These are phyloP conservation scores for Eidolon helvum DNA, from an alignment of 2,113 vertebrate species.

Conservation along the genomic window DNA sequence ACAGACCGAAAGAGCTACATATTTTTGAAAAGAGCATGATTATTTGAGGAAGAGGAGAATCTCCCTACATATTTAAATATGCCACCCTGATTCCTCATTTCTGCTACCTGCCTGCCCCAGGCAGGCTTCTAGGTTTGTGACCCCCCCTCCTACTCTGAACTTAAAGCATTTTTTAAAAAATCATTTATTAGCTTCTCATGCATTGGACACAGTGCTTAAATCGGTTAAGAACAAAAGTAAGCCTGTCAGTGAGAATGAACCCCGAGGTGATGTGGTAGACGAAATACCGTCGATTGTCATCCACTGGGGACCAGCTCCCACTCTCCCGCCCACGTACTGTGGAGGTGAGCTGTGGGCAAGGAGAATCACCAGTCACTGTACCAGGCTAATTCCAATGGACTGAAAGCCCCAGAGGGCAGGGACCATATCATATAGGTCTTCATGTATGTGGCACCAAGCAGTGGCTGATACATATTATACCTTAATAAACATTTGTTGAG, in stretches of 20 bases:
- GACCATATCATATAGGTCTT: background rate
- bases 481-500: background rate
- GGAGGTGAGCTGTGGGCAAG: background rate
- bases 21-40: background rate
- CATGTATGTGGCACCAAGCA: background rate
- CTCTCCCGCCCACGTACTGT: fast-evolving
- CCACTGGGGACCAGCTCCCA: background rate
- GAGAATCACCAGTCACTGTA: background rate
- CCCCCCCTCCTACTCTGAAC: background rate
- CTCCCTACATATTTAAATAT: background rate
- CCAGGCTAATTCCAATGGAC: too few relatives aligned
- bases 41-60: background rate
- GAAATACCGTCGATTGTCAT: background rate
- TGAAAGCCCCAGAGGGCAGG: background rate
- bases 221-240: background rate
- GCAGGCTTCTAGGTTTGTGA: background rate
- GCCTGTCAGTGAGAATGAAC: background rate
- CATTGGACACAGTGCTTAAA: background rate
- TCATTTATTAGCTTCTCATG: background rate
- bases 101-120: background rate
- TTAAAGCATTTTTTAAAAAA: background rate
- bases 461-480: background rate
- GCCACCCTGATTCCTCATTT: background rate
- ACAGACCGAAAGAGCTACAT: background rate
- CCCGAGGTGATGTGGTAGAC: background rate